phyloP scores from a whole-genome alignment of 2,888 invertebrate species.

The Argyresthia albistria region DNA sequence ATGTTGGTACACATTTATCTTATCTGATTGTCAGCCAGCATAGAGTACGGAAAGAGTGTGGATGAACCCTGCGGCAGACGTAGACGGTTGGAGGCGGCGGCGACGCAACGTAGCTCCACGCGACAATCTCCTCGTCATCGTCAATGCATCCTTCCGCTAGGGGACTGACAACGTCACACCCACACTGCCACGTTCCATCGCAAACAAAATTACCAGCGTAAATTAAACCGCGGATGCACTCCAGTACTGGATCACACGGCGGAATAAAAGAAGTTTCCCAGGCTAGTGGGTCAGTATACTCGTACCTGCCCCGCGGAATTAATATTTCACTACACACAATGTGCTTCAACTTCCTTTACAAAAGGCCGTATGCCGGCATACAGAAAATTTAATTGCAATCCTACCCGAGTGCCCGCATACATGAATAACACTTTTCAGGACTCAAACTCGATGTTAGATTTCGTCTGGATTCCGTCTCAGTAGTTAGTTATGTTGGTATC shows the following conservation, averaged over 20 bases:
- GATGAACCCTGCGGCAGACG: neutral
- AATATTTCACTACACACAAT: constrained; percentile 2
- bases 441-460: too few relatives aligned
- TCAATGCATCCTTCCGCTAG: neutral
- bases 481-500: too few relatives aligned
- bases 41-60: neutral
- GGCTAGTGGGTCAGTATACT: constrained; percentile 26
- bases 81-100: neutral
- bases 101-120: too few relatives aligned
- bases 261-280: constrained; percentile 19
- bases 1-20: neutral
- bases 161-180: neutral
- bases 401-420: neutral
- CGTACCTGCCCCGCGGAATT: constrained; percentile 6
- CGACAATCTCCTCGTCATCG: neutral
- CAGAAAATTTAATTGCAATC: neutral
- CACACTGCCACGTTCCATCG: neutral
- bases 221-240: constrained; percentile 5
- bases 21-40: neutral
- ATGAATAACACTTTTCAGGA: neutral
- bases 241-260: constrained; percentile 4
- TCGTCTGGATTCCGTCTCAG: too few relatives aligned
- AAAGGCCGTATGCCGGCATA: neutral
- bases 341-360: neutral
- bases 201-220: neutral